These are phyloP conservation scores for Carettochelys insculpta DNA, from an alignment of 2,113 vertebrate species.

Conservation along the genomic window DNA sequence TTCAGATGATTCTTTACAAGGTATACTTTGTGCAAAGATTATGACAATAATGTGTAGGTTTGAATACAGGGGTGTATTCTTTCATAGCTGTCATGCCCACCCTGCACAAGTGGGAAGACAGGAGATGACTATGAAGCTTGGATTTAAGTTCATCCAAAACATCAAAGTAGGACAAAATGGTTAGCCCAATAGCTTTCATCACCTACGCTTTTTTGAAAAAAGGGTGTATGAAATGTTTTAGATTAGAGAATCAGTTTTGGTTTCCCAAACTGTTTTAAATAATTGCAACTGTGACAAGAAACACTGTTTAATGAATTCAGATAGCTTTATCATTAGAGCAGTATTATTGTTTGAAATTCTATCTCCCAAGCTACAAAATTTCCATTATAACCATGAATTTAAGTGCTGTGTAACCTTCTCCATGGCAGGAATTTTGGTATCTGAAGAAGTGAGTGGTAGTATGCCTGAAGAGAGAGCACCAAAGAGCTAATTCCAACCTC, in stretches of 20 bases:
- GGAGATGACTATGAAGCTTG: not conserved
- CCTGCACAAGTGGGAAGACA: not conserved
- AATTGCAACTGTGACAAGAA: not conserved
- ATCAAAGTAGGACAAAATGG: not conserved
- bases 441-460: not conserved
- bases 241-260: not conserved
- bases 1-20: no score
- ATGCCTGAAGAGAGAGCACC: not conserved
- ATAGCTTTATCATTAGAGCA: not conserved
- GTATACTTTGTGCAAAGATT: no score
- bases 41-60: no score
- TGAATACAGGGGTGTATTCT: no score
- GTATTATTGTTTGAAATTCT: not conserved
- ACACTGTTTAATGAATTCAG: not conserved
- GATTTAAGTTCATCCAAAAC: not conserved
- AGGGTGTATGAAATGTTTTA: not conserved
- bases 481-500: not conserved
- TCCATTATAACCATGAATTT: not conserved
- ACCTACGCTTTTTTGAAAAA: not conserved
- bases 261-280: not conserved
- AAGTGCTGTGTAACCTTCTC: fast-evolving
- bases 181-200: not conserved
- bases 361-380: not conserved
- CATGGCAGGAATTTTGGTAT: not conserved
- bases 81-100: not conserved